Conservation (phyloP, 2,888 invertebrate species). For the Crepidodera aurea region DNA sequence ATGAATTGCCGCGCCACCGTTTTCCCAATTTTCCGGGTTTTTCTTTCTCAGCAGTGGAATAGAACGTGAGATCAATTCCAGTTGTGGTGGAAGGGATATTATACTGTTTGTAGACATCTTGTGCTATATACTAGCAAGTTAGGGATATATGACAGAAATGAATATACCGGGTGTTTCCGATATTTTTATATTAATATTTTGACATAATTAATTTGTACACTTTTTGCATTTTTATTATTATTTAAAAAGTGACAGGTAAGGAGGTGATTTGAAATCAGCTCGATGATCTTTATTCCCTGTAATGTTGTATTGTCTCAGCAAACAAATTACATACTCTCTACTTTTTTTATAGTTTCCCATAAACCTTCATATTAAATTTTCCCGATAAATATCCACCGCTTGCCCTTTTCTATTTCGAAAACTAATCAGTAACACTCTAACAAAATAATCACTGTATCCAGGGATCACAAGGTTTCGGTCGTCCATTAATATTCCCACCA, state of each 20-base stretch:
- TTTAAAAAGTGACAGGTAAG: too few relatives aligned
- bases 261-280: too few relatives aligned
- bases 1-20: slow-evolving; percentile 21
- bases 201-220: too few relatives aligned
- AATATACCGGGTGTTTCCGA: too few relatives aligned
- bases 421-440: not conserved
- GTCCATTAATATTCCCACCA: slow-evolving; percentile 9
- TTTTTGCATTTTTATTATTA: too few relatives aligned
- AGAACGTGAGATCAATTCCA: slow-evolving; percentile 52
- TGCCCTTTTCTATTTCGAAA: too few relatives aligned
- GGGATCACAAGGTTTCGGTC: not conserved
- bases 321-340: too few relatives aligned
- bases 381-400: too few relatives aligned
- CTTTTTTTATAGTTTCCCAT: too few relatives aligned
- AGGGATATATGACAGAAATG: not conserved
- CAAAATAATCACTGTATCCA: slow-evolving; percentile 3
- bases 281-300: too few relatives aligned
- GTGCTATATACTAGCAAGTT: not conserved
- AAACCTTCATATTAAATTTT: too few relatives aligned
- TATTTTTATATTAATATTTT: not conserved
- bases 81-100: slow-evolving; percentile 52
- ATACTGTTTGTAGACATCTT: slow-evolving; percentile 56
- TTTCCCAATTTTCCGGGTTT: slow-evolving; percentile 23
- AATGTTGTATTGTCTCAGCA: too few relatives aligned
- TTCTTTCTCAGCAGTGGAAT: slow-evolving; percentile 41